phyloP scores from a whole-genome alignment of 2,888 invertebrate species.

The Lomographa bimaculata region DNA sequence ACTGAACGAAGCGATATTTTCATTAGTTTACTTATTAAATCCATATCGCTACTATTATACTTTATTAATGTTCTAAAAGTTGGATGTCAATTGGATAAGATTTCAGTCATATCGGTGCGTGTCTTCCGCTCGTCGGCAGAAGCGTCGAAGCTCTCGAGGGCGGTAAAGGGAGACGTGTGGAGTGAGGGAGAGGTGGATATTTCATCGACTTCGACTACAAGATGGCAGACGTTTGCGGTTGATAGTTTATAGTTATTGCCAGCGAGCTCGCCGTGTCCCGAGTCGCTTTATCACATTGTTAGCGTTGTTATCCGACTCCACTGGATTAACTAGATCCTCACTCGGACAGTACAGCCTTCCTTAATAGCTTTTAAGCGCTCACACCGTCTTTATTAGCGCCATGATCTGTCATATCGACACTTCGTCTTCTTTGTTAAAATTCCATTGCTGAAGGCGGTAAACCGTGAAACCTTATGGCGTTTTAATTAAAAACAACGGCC shows the following conservation, averaged over 20 bases:
- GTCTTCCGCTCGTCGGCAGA: slow-evolving; percentile 49
- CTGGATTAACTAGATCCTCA: slow-evolving; percentile 75
- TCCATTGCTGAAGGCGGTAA: slow-evolving; percentile 38
- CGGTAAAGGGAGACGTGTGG: slow-evolving; percentile 56
- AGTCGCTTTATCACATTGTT: slow-evolving; percentile 81
- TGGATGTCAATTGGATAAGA: slow-evolving; percentile 27
- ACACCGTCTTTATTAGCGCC: slow-evolving; percentile 46
- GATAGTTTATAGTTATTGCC: slow-evolving; percentile 84
- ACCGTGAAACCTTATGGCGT: slow-evolving; percentile 60
- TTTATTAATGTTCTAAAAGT: slow-evolving; percentile 30
- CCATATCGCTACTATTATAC: slow-evolving; percentile 22
- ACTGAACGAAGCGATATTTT: slow-evolving; percentile 19
- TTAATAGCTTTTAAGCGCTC: slow-evolving; percentile 63
- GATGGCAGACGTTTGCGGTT: slow-evolving; percentile 82
- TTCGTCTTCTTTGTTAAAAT: slow-evolving; percentile 23
- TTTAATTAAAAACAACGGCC: slow-evolving; percentile 77
- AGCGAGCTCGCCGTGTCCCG: slow-evolving; percentile 75
- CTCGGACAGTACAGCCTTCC: slow-evolving; percentile 56
- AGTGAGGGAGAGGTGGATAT: slow-evolving; percentile 70
- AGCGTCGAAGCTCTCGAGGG: slow-evolving; percentile 47
- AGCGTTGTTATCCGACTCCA: slow-evolving; percentile 77
- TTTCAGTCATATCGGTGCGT: slow-evolving; percentile 32
- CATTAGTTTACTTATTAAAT: slow-evolving; percentile 17
- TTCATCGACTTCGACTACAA: slow-evolving; percentile 76
- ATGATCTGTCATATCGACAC: slow-evolving; percentile 36